Base-by-base conservation (phyloP, 2,113 vertebrate genomes). In the Cinclus cinclus region DNA sequence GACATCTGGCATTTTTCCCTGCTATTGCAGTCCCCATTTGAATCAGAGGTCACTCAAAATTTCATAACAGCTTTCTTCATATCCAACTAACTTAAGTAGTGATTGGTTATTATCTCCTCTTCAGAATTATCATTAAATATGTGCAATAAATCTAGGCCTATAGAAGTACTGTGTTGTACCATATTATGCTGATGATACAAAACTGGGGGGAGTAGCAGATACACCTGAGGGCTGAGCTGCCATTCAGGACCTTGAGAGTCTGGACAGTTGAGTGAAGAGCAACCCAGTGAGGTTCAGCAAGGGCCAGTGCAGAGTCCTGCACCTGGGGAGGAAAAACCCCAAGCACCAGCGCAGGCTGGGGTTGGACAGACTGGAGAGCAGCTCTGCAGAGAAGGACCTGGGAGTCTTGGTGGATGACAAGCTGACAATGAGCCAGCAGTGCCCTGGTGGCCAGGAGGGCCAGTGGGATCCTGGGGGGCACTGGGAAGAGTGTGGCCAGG, bases 251-350 rank as follows among this genome's bases (percentile, higher is more conserved):
- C 28, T 68, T 25, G 1, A 47, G 0, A 47, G 12, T 14, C 24
- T 41, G 24, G 11, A 35, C 24, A 41, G 12, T 4, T 55, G 9
- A 14, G 3, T 8, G 14, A 20, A 21, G 39, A 53, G 3, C 55
- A 62, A 62, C 10, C 2, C 0, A 0, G 3, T 55, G 41, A 41
- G n/a, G 5, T 41, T 68, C n/a, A 35, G 0, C 13, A n/a, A 25
- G 39, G 39, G n/a, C 28, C 14, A 47, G 20, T 21, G 28, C 11
- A n/a, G 30, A 3, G 4, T 53, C 0, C 30, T 60, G 11, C 16
- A 30, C 2, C 3, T 53, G 20, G 30, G 39, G 17, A 53, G 11
- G 30, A 53, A 30, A 2, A 75, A 31, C 9, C 13, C 28, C 46
- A 41, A 41, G 15, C 11, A 4, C 44, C 52, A 89, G 28, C n/a